Evolutionary conservation across 2,888 invertebrate species (phyloP).

Genomic region (Sesia apiformis): DNA sequence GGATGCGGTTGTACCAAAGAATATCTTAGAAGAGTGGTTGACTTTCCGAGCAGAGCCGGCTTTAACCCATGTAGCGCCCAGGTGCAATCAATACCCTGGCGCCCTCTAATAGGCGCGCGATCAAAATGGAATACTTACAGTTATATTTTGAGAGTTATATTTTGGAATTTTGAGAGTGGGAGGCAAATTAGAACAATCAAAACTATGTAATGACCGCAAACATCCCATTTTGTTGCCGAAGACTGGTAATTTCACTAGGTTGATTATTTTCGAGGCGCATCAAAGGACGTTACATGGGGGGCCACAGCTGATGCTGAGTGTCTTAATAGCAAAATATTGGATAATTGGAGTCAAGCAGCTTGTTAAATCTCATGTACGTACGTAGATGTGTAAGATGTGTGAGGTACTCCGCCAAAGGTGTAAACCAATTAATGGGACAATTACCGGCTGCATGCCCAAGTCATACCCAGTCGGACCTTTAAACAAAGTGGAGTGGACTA

Average conservation of each 20-base stretch:
- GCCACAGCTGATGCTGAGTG: slow-evolving; percentile 4
- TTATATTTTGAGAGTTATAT: slow-evolving; percentile 2
- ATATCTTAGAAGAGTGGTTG: no score
- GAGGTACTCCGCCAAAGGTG: background rate
- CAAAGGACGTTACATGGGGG: slow-evolving; percentile 8
- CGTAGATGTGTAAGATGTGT: slow-evolving; percentile 1
- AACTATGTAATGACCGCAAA: slow-evolving; percentile 6
- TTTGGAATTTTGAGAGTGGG: slow-evolving; percentile 12
- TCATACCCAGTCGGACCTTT: slow-evolving; percentile 3
- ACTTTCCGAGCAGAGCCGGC: no score
- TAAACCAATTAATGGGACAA: slow-evolving; percentile 4
- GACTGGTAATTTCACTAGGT: slow-evolving; percentile 5
- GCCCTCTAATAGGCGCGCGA: background rate
- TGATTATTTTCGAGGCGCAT: slow-evolving; percentile 10
- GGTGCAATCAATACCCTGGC: background rate
- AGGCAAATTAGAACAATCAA: slow-evolving; percentile 13
- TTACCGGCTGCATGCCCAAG: background rate
- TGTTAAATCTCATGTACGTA: slow-evolving; percentile 1
- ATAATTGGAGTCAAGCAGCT: background rate
- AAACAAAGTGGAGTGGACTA: slow-evolving; percentile 4
- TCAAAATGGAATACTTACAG: background rate
- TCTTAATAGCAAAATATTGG: slow-evolving; percentile 4
- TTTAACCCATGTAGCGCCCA: no score
- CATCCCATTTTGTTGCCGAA: slow-evolving; percentile 17
- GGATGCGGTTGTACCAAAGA: no score